These are phyloP conservation scores for Thereva unica DNA, from an alignment of 2,888 invertebrate species.

Conservation along the genomic window DNA sequence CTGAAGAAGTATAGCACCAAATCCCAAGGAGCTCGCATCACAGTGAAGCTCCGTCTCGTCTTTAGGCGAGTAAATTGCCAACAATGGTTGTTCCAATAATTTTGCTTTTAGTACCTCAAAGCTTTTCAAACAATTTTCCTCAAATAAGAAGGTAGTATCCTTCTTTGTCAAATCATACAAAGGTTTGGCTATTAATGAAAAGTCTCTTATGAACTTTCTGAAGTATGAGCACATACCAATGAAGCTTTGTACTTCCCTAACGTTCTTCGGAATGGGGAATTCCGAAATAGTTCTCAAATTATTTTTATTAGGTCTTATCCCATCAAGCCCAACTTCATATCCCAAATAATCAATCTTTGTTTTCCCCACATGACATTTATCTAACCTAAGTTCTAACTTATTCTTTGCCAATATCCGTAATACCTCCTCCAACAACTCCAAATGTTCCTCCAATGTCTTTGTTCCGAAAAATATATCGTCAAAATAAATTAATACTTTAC, in stretches of 20 bases:
- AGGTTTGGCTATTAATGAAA: slow-evolving; percentile 5
- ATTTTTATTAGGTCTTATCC: not conserved
- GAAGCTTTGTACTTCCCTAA: slow-evolving; percentile 7
- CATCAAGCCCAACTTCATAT: not conserved
- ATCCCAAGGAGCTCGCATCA: slow-evolving; percentile 45
- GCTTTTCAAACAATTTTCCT: slow-evolving; percentile 37
- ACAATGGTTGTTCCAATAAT: slow-evolving; percentile 33
- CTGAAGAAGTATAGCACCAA: slow-evolving; percentile 45
- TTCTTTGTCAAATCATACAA: slow-evolving; percentile 35
- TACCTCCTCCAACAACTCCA: slow-evolving; percentile 7
- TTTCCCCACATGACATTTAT: slow-evolving; percentile 13
- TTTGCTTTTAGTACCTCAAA: slow-evolving; percentile 44
- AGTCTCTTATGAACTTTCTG: not conserved
- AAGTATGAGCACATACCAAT: slow-evolving; percentile 7
- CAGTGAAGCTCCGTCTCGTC: slow-evolving; percentile 47
- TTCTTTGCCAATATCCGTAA: not conserved
- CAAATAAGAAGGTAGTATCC: slow-evolving; percentile 43
- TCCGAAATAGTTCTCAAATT: not conserved
- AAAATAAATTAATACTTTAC: slow-evolving; percentile 41
- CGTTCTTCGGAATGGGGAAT: slow-evolving; percentile 3
- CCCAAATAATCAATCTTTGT: slow-evolving; percentile 12
- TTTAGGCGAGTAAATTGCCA: slow-evolving; percentile 38
- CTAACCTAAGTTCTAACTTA: not conserved
- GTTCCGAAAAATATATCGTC: slow-evolving; percentile 43
- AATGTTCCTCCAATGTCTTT: slow-evolving; percentile 39